phyloP scores from a whole-genome alignment of 1,140 invertebrate species.

The Drosophila saltans region DNA sequence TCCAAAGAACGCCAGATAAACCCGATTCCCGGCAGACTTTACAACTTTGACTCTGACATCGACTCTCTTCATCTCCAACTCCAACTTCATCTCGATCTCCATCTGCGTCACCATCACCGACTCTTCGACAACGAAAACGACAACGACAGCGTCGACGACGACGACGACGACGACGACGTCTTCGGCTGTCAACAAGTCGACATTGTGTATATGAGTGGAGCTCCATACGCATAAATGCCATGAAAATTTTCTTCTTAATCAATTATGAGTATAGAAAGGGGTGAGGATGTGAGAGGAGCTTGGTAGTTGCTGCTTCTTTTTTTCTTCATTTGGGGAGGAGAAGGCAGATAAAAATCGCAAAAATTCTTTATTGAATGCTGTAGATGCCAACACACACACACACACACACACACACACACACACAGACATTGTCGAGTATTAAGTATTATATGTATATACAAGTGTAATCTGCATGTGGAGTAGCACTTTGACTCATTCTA shows the following conservation, averaged over 20 bases:
- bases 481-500: slow-evolving; percentile 65
- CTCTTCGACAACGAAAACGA: not conserved
- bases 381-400: slow-evolving; percentile 59
- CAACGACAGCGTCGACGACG: not conserved
- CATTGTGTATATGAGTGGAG: slow-evolving; percentile 78
- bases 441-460: slow-evolving; percentile 27
- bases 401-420: too few species aligned
- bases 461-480: slow-evolving; percentile 68
- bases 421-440: too few species aligned
- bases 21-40: slow-evolving; percentile 34
- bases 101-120: not conserved
- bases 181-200: slow-evolving; percentile 75
- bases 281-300: slow-evolving; percentile 37
- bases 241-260: slow-evolving; percentile 82
- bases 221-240: slow-evolving; percentile 78
- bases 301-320: not conserved
- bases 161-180: slow-evolving; percentile 17
- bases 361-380: slow-evolving; percentile 82
- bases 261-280: slow-evolving; percentile 71
- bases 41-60: slow-evolving; percentile 20
- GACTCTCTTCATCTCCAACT: not conserved
- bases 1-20: slow-evolving; percentile 58
- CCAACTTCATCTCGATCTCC: not conserved
- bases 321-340: too few species aligned
- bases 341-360: slow-evolving; percentile 74